Evolutionary conservation across 2,113 vertebrate genomes (phyloP).

Genomic region (pig (Sus scrofa)): T2T-Sscrofa CM000825.6:24672001-24672500

Average conservation of each 20-base stretch:
- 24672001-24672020: background rate
- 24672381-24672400: fast-evolving
- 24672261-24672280: too few relatives aligned
- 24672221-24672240: background rate
- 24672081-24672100: fast-evolving
- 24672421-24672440: fast-evolving
- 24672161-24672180: background rate
- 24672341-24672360: background rate
- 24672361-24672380: too few relatives aligned
- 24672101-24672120: fast-evolving
- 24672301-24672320: background rate
- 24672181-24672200: constrained; percentile 8
- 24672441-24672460: background rate
- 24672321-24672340: background rate
- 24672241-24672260: background rate
- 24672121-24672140: background rate
- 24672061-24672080: background rate
- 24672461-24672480: background rate
- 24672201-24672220: background rate
- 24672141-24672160: background rate
- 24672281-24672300: background rate
- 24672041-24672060: background rate
- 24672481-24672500: background rate
- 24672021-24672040: background rate
- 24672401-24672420: fast-evolving